A percentile compares a stretch with the other conserved stretches of the same genome.
Evolutionary conservation across 2,113 vertebrate genomes (phyloP).

Genomic region (Danionella cerebrum): DNA sequence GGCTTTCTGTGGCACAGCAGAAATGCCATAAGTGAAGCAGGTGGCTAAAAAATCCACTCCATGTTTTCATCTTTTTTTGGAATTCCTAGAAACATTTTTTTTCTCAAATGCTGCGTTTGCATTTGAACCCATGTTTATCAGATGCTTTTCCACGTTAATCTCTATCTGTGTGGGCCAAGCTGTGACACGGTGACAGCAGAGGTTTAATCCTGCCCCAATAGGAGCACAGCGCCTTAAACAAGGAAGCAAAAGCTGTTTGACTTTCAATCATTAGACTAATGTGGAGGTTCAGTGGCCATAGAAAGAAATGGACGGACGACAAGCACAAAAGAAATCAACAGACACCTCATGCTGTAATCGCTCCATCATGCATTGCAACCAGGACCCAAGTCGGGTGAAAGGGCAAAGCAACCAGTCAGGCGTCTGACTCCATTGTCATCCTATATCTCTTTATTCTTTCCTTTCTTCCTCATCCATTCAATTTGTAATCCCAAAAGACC

Average conservation of each 20-base stretch:
- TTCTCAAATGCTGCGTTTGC: background rate
- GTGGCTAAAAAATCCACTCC: slow-evolving; percentile 17
- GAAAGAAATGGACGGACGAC: background rate
- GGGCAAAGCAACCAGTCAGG: background rate
- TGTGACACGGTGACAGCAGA: slow-evolving; percentile 13
- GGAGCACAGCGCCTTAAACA: slow-evolving; percentile 7
- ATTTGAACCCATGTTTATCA: background rate
- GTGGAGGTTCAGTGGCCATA: slow-evolving; percentile 38
- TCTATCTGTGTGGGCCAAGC: slow-evolving; percentile 36
- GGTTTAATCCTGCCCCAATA: slow-evolving; percentile 31
- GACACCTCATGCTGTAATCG: slow-evolving; percentile 43
- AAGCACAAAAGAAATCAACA: slow-evolving; percentile 55
- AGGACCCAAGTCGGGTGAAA: slow-evolving; percentile 36
- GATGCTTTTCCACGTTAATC: slow-evolving; percentile 15
- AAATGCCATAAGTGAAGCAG: background rate
- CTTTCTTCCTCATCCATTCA: background rate
- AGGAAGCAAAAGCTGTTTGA: slow-evolving; percentile 45
- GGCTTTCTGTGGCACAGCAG: background rate
- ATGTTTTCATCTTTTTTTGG: slow-evolving; percentile 6
- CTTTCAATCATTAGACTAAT: slow-evolving; percentile 57
- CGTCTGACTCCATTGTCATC: slow-evolving; percentile 55
- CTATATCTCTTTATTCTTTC: slow-evolving; percentile 45
- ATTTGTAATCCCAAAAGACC: slow-evolving; percentile 10
- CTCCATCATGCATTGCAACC: slow-evolving; percentile 17
- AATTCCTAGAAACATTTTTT: background rate